Conservation (phyloP, 2,797 vertebrate species). For the Crocodylus rhombifer region DNA sequence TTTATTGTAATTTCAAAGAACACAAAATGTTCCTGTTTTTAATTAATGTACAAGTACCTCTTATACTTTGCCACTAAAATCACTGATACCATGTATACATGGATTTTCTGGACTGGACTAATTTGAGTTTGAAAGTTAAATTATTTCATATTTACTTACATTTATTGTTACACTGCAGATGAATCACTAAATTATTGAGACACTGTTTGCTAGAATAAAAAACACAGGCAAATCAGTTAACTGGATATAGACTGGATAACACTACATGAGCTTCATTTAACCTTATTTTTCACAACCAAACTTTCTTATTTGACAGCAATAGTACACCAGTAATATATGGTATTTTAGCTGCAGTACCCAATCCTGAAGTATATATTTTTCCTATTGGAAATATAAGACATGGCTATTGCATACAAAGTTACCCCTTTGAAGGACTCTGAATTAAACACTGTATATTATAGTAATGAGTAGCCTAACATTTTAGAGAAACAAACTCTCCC, state of each 20-base stretch:
- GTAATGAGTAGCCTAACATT: neutral
- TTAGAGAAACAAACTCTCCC: neutral
- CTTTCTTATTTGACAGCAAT: neutral
- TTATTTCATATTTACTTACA: slow-evolving; percentile 81
- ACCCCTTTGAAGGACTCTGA: neutral
- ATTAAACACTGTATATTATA: neutral
- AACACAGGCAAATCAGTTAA: slow-evolving; percentile 48
- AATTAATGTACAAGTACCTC: neutral
- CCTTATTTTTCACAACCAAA: too few relatives aligned
- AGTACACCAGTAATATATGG: neutral
- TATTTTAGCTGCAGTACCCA: neutral
- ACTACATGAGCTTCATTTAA: neutral
- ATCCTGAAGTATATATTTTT: neutral
- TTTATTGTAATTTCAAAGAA: slow-evolving; percentile 4
- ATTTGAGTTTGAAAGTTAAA: slow-evolving; percentile 6
- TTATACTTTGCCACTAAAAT: slow-evolving; percentile 9
- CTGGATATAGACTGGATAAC: neutral
- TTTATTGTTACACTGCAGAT: slow-evolving; percentile 86
- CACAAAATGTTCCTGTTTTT: slow-evolving; percentile 5
- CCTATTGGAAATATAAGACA: neutral
- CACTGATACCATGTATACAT: slow-evolving; percentile 19
- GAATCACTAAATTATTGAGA: slow-evolving; percentile 77
- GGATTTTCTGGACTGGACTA: neutral
- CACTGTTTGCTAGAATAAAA: slow-evolving; percentile 85
- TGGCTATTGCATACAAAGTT: neutral